Evolutionary conservation across 2,888 invertebrate species (phyloP).

Genomic region (Chorisops tibialis): DNA sequence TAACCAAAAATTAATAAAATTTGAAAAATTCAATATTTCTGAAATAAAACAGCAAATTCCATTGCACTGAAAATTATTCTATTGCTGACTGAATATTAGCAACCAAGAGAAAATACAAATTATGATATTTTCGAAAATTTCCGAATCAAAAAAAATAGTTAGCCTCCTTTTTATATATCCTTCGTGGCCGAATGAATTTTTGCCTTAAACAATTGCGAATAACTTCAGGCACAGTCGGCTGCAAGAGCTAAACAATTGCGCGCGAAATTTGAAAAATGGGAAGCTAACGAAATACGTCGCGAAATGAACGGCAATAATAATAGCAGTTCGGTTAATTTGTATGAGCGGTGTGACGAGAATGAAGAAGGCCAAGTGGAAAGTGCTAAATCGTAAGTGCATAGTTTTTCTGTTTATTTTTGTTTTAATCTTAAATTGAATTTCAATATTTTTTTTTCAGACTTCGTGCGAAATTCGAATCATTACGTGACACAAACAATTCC

Average conservation of each 20-base stretch:
- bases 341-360: conserved; percentile 50
- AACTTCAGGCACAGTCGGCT: conserved; percentile 65
- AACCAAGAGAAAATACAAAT: no score
- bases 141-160: no score
- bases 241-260: conserved; percentile 81
- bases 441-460: conserved; percentile 56
- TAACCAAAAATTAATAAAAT: no score
- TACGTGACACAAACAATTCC: conserved; percentile 60
- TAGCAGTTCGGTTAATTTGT: conserved; percentile 48
- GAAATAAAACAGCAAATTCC: no score
- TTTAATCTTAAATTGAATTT: conserved; percentile 14
- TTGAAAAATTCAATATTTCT: no score
- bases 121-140: no score
- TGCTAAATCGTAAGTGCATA: conserved; percentile 71
- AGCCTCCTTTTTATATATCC: no score
- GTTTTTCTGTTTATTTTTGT: conserved; percentile 29
- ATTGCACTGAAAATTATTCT: no score
- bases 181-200: no score
- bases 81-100: no score
- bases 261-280: conserved; percentile 87
- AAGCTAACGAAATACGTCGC: conserved; percentile 62
- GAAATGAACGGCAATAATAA: conserved; percentile 51
- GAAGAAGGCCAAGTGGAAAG: conserved; percentile 76
- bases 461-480: conserved; percentile 83
- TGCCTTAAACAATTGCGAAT: no score